phyloP scores from a whole-genome alignment of 2,888 invertebrate species.

The Dryocosmus kuriphilus region DNA sequence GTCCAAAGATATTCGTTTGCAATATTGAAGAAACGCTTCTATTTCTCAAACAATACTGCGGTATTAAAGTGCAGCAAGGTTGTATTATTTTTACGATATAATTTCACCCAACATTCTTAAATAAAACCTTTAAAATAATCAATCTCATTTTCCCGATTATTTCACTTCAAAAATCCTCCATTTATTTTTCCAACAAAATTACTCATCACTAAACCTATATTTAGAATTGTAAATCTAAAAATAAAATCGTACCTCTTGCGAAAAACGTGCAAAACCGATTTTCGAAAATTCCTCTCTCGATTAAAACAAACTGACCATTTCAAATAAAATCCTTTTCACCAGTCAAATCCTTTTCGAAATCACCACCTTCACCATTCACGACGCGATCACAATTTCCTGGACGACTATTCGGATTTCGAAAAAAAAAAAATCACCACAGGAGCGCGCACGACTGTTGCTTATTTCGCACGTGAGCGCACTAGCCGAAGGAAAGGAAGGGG shows the following conservation, averaged over 20 bases:
- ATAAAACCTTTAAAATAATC: neutral
- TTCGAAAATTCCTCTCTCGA: neutral
- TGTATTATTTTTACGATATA: neutral
- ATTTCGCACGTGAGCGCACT: constrained; percentile 33
- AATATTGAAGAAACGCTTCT: neutral
- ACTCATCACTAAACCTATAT: no score
- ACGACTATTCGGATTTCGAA: neutral
- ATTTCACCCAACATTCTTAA: neutral
- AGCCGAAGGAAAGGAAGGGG: constrained; percentile 3
- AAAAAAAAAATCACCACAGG: neutral
- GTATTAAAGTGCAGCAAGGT: constrained; percentile 4
- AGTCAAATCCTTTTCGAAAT: neutral
- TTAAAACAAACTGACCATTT: neutral
- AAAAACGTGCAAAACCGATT: neutral
- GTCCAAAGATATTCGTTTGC: neutral
- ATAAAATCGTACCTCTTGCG: neutral
- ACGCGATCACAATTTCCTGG: constrained; percentile 13
- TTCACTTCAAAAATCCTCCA: neutral
- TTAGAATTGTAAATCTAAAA: neutral
- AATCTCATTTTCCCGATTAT: neutral
- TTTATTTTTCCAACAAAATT: no score
- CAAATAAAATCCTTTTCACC: neutral
- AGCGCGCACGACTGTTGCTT: constrained; percentile 38
- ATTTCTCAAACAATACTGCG: neutral
- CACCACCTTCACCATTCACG: neutral